Conservation (phyloP, 2,888 invertebrate species). For the Isotomurus palustris region DNA sequence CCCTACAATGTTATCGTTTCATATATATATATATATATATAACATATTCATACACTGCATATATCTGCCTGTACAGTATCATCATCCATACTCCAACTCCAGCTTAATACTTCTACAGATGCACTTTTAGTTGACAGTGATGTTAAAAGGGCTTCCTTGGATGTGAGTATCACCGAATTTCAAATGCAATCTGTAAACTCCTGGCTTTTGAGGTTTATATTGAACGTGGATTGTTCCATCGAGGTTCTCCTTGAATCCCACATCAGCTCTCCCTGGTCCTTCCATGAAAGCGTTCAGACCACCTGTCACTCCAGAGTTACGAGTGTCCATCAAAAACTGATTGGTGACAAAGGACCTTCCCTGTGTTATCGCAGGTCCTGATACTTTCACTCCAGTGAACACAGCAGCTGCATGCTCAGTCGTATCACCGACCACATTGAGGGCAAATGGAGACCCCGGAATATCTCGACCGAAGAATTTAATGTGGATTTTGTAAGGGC, state of each 20-base stretch:
- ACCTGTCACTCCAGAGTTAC: constrained; percentile 40
- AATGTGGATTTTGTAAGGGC: constrained; percentile 40
- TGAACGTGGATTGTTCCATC: constrained; percentile 43
- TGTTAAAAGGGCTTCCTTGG: constrained; percentile 39
- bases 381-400: constrained; percentile 31
- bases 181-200: constrained; percentile 42
- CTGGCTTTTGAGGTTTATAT: constrained; percentile 38
- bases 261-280: constrained; percentile 44
- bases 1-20: no score
- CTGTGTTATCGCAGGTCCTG: constrained; percentile 36
- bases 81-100: neutral
- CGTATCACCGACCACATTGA: constrained; percentile 39
- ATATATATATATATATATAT: no score
- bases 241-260: constrained; percentile 41
- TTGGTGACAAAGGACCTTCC: constrained; percentile 37
- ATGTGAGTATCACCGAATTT: constrained; percentile 42
- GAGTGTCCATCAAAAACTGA: constrained; percentile 43
- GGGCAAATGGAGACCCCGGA: constrained; percentile 41
- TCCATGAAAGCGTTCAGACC: constrained; percentile 46
- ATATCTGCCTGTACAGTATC: neutral
- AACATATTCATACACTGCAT: neutral
- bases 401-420: constrained; percentile 35
- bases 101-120: no score
- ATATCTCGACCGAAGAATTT: constrained; percentile 43
- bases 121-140: constrained; percentile 38